Conservation (phyloP, 2,113 vertebrate genomes). For the western clawed frog (Xenopus tropicalis) region UCB_Xtro_10.0 CM004452.2:15888001-15888500, state of each 20-base stretch:
- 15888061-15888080: no score
- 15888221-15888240: no score
- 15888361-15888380: constrained; percentile 38
- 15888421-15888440: constrained; percentile 31
- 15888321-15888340: constrained; percentile 33
- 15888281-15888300: constrained; percentile 14
- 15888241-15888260: background rate
- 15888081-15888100: no score
- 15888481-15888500: constrained; percentile 43
- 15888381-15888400: constrained; percentile 28
- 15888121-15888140: no score
- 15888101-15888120: no score
- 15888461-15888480: constrained; percentile 33
- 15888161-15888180: no score
- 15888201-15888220: no score
- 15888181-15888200: no score
- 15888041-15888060: no score
- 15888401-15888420: constrained; percentile 28
- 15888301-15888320: constrained; percentile 39
- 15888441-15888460: constrained; percentile 34
- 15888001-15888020: no score
- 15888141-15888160: no score
- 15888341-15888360: constrained; percentile 42
- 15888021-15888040: no score
- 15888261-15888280: constrained; percentile 5